Base-by-base conservation (phyloP, 2,113 vertebrate species). In the Spizaetus ornatus region DNA sequence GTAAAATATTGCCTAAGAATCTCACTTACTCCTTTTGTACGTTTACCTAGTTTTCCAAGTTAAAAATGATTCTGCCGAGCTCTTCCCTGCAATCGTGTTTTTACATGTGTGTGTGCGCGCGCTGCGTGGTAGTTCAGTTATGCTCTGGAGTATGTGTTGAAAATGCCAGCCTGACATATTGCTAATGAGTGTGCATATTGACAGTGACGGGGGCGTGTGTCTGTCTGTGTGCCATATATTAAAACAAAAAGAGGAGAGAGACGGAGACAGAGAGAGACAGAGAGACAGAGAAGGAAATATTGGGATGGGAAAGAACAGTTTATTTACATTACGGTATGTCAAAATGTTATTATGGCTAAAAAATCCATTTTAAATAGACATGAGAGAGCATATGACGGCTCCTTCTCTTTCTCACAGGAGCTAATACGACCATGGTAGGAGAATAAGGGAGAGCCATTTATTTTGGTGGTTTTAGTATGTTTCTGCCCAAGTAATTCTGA, bases 161-260 rank as follows among this genome's bases (percentile, higher is more conserved):
- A 98, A 98, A 96, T 96, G 95, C 91, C 97, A 97, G 85, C 87
- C 94, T 98, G 97, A 96, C 94, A 96, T 97, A 96, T 97, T 97
- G 95, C 97, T 98, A 98, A 97, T 98, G 97, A 97, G 94, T 91
- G 88, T 97, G 97, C 97, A 96, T 97, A 97, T 95, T 98, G 96
- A 98, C 97, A 98, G 90, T 97, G 94, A 97, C 59, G 94, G 96
- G 92, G 92, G 96, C 81, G 95, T 95, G 94, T 95, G 52, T 93
- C 83, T 92, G 90, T 88, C 86, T 94, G 62, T 76, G 85, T 92
- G 86, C 88, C 95, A 95, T 86, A 87, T 96, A 97, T 97, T 96
- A 95, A 84, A 94, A 97, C 96, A 96, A 92, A 94, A 94, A 93
- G 96, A 88, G 96, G 86, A 92, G 83, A 88, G 90, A 91, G 90